Conservation (phyloP, 2,888 invertebrate species). For the Eristalis pertinax region DNA sequence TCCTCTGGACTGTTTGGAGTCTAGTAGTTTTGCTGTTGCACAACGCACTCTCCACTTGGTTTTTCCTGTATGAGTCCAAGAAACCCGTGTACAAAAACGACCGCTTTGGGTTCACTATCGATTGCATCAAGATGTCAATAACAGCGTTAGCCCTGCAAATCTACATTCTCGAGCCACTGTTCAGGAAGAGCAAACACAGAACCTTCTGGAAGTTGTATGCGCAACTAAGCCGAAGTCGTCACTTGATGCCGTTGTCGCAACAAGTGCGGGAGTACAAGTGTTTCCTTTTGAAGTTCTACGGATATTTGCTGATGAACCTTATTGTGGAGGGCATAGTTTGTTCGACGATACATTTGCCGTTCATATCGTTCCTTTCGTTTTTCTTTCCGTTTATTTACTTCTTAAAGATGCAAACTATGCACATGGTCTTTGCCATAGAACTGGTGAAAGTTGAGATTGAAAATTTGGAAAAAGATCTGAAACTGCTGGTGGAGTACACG, state of each 20-base stretch:
- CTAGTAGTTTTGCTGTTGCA: background rate
- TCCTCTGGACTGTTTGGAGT: slow-evolving; percentile 28
- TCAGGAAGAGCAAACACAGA: slow-evolving; percentile 6
- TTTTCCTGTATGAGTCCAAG: background rate
- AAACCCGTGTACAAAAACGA: background rate
- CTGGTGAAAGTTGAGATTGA: slow-evolving; percentile 36
- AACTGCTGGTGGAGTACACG: slow-evolving; percentile 47
- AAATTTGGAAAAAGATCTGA: slow-evolving; percentile 36
- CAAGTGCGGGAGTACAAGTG: slow-evolving; percentile 55
- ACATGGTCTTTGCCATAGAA: slow-evolving; percentile 49
- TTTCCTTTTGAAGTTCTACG: slow-evolving; percentile 54
- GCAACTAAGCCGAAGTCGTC: slow-evolving; percentile 18
- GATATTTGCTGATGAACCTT: background rate
- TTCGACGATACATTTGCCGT: background rate
- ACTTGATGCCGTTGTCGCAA: background rate
- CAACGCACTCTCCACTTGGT: background rate
- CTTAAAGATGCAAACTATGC: slow-evolving; percentile 37
- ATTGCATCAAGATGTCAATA: slow-evolving; percentile 28
- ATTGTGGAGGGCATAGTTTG: background rate
- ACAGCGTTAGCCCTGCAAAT: slow-evolving; percentile 29
- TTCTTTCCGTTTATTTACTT: slow-evolving; percentile 10
- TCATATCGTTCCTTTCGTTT: background rate
- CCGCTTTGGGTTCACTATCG: slow-evolving; percentile 41
- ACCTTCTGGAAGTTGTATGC: slow-evolving; percentile 56
- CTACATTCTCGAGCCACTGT: slow-evolving; percentile 47